These are phyloP conservation scores for Pseudococcus jackbeardsleyi DNA, from an alignment of 2,888 invertebrate genomes.

Conservation along the genomic window DNA sequence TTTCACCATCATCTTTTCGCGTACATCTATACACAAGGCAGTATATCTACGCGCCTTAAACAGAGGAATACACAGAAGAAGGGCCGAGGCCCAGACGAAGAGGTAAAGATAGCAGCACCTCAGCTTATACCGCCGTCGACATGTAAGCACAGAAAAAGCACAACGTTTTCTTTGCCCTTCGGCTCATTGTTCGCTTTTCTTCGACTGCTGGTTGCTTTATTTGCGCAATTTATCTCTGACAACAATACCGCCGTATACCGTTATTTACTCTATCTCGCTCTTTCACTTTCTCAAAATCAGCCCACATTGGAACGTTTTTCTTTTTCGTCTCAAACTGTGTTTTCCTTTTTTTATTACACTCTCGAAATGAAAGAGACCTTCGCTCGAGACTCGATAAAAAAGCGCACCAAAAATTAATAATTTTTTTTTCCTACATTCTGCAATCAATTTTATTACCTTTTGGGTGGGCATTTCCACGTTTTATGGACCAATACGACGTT, in stretches of 20 bases:
- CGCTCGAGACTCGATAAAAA: not conserved
- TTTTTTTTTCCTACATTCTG: not conserved
- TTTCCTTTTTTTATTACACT: not conserved
- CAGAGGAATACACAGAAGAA: not conserved
- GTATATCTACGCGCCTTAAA: not conserved
- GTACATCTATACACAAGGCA: not conserved
- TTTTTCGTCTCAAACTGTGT: not conserved
- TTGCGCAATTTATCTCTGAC: constrained; percentile 62
- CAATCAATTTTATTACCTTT: not conserved
- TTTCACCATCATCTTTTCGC: constrained; percentile 56
- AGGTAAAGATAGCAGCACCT: constrained; percentile 10
- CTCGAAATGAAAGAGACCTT: not conserved
- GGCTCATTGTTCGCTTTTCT: constrained; percentile 60
- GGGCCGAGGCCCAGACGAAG: not conserved
- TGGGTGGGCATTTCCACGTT: too few species aligned
- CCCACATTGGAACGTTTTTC: not conserved
- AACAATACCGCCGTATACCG: constrained; percentile 58
- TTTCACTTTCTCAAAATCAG: not conserved
- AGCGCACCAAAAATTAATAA: not conserved
- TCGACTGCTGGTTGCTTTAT: constrained; percentile 62
- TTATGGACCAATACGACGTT: too few species aligned
- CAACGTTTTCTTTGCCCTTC: constrained; percentile 57
- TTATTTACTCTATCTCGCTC: constrained; percentile 46
- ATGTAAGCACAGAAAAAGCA: not conserved
- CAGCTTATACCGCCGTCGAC: not conserved